A percentile compares a stretch with the other conserved stretches of the same genome.
Conservation (phyloP, 1,140 invertebrate species). For the Pachyrhynchus sulphureomaculatus region DNA sequence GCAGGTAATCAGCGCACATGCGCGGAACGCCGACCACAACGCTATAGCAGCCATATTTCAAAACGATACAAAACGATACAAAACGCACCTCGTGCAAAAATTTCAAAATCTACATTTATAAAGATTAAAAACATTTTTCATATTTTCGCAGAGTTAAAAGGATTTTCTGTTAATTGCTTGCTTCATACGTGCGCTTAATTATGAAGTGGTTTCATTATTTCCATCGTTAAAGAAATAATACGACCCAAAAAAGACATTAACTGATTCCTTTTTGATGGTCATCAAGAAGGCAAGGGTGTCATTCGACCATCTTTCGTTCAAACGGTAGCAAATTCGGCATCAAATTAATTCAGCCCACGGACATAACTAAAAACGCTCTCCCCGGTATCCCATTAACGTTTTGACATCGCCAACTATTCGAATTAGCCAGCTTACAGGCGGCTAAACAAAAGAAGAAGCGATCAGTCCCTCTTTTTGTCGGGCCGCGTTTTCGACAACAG, state of each 20-base stretch:
- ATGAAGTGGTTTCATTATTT: no score
- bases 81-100: no score
- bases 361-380: conserved; percentile 24
- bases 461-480: conserved; percentile 21
- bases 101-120: no score
- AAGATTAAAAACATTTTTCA: no score
- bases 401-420: conserved; percentile 31
- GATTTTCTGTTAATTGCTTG: no score
- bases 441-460: conserved; percentile 31
- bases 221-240: background rate
- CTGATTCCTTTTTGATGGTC: background rate
- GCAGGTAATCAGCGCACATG: no score
- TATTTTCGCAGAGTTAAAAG: no score
- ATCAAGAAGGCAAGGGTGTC: background rate
- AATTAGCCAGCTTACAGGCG: conserved; percentile 31
- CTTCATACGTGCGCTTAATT: no score
- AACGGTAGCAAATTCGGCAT: conserved; percentile 33
- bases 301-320: conserved; percentile 1
- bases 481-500: conserved; percentile 15
- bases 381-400: conserved; percentile 30
- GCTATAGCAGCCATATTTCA: no score
- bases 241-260: background rate
- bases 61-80: no score
- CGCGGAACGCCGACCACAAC: no score
- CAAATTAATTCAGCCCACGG: conserved; percentile 31